Evolutionary conservation across 2,888 invertebrate genomes (phyloP).

Genomic region (Drosophila mettleri): DNA sequence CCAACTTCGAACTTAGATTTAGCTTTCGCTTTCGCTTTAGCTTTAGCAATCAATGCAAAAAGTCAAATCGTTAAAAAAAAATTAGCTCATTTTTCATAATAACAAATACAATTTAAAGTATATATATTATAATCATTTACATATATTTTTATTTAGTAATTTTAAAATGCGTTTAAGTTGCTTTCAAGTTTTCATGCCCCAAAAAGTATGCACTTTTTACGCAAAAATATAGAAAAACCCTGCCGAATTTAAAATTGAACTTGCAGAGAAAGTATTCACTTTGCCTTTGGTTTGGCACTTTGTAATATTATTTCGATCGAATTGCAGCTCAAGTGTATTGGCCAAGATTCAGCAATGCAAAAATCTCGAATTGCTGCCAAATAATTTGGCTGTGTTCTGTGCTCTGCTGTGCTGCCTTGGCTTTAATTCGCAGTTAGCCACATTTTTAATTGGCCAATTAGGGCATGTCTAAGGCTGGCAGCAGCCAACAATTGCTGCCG

Average conservation of each 20-base stretch:
- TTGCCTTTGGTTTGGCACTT: not conserved
- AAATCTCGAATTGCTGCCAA: slow-evolving; percentile 19
- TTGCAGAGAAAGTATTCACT: not conserved
- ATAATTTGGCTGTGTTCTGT: slow-evolving; percentile 18
- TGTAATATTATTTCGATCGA: slow-evolving; percentile 10
- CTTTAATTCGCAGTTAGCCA: slow-evolving; percentile 35
- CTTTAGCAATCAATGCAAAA: too few species aligned
- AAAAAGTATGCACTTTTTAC: slow-evolving; percentile 2
- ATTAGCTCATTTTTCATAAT: too few species aligned
- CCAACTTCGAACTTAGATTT: too few species aligned
- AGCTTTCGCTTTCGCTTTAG: too few species aligned
- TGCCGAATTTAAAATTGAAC: not conserved
- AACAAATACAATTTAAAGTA: too few species aligned
- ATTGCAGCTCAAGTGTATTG: slow-evolving; percentile 38
- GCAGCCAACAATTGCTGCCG: slow-evolving; percentile 56
- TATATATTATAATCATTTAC: too few species aligned
- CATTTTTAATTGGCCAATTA: slow-evolving; percentile 75
- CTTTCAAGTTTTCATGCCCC: not conserved
- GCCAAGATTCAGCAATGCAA: slow-evolving; percentile 32
- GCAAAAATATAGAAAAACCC: not conserved
- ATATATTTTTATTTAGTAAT: not conserved
- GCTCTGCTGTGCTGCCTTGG: slow-evolving; percentile 6
- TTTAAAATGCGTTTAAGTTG: not conserved
- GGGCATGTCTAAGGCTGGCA: slow-evolving; percentile 34
- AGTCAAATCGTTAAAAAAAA: too few species aligned